Evolutionary conservation across 2,888 invertebrate species (phyloP), one percentile per base, ranked within the genome.

Genomic region (Anthophora plumipes): DNA sequence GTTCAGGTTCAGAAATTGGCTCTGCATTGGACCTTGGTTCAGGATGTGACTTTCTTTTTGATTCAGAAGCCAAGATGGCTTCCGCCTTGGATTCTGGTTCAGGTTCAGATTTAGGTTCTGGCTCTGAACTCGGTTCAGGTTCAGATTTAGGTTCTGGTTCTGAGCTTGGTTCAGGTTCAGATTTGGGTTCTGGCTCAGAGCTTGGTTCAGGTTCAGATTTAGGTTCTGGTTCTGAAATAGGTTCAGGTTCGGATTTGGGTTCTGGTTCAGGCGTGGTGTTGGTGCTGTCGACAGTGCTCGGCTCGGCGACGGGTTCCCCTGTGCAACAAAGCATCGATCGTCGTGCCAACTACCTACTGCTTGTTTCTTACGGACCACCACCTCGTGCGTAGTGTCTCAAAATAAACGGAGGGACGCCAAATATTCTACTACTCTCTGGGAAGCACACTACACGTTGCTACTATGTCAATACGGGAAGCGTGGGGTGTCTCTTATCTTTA

Each of bases 271-370:
- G 86, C 63, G 87, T 85, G 89, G 83, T 90, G 77, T 91, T 87
- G 90, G 87, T 85, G 89, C 94, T 93, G 17, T 94, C 92, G 85
- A 93, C 88, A 78, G 85, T 79, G 83, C 83, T 89, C 79, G 91
- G 90, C 90, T 91, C 92, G 87, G 91, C 90, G 89, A 88, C 88
- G 85, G 91, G 89, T 87, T 91, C 90, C 89, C 93, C 93, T 93
- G 93, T 93, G 93, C 93, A 93, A 92, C 91, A 93, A 92, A 93
- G 92, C 92, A 92, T 90, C 88, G 90, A 88, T 92, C 90, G 85
- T 89, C 92, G 92, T 92, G 92, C 91, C 77, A 59, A 83, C 89
- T 90, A 85, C 79, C 88, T 90, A 90, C 84, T 89, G 59, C 86
- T 78, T 80, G 79, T 85, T 4, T 64, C 85, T 89, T 88, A 80